Evolutionary conservation across 1,140 invertebrate genomes (phyloP).

Genomic region (Sinonovacula constricta): DNA sequence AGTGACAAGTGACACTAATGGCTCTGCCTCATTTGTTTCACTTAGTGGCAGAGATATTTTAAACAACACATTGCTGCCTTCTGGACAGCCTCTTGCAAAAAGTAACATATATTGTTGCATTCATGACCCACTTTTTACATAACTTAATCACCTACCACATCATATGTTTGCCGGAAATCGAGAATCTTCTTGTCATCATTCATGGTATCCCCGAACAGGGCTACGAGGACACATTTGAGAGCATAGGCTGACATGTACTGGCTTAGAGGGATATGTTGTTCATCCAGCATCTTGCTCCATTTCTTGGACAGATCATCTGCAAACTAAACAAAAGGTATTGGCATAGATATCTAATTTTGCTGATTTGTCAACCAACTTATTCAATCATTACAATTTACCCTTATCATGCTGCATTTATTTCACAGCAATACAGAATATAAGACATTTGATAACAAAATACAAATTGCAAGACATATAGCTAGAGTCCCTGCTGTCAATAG

Average conservation of each 20-base stretch:
- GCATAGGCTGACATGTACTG: constrained; percentile 68
- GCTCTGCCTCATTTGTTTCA: no score
- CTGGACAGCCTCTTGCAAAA: no score
- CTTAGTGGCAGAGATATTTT: no score
- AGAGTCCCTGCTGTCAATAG: not conserved
- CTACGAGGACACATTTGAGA: constrained; percentile 59
- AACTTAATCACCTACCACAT: constrained; percentile 62
- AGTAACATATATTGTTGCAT: no score
- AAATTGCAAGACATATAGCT: no score
- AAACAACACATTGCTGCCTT: no score
- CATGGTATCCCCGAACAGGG: constrained; percentile 62
- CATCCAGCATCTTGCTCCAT: constrained; percentile 52
- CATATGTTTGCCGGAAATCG: constrained; percentile 59
- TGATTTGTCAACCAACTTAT: not conserved
- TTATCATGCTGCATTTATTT: not conserved
- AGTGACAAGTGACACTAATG: no score
- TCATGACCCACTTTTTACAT: not conserved
- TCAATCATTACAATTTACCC: not conserved
- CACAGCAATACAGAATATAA: not conserved
- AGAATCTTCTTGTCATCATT: constrained; percentile 64
- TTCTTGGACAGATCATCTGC: constrained; percentile 61
- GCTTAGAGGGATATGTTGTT: constrained; percentile 67
- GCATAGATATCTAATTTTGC: not conserved
- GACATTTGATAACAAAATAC: not conserved
- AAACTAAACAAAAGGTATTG: constrained; percentile 56